Percentiles rank a stretch among this genome's conserved stretches.
Evolutionary conservation across 2,797 vertebrate genomes (phyloP).

Genomic region (Danio aesculapii): DNA sequence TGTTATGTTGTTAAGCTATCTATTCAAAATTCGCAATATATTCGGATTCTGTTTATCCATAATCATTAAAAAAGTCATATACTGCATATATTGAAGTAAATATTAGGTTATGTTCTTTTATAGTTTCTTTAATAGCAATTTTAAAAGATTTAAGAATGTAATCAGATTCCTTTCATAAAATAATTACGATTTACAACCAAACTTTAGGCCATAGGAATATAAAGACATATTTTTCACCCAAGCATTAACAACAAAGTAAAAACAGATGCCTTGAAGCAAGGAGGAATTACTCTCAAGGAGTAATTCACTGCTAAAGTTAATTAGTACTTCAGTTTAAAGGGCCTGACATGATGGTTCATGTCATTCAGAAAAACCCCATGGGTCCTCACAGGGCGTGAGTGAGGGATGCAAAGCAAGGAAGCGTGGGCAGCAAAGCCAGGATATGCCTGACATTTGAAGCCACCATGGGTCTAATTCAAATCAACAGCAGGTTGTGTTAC

Average conservation of each 20-base stretch:
- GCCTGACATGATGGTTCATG: slow-evolving; percentile 34
- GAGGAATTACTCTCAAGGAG: slow-evolving; percentile 33
- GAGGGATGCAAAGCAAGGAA: slow-evolving; percentile 13
- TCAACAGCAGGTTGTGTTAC: slow-evolving; percentile 36
- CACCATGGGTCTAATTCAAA: slow-evolving; percentile 22
- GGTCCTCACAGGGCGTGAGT: slow-evolving; percentile 20
- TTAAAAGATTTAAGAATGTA: not conserved
- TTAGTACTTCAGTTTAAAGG: slow-evolving; percentile 36
- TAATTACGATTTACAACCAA: not conserved
- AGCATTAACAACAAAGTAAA: slow-evolving; percentile 1
- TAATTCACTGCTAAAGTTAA: slow-evolving; percentile 30
- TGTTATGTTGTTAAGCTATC: too few species aligned
- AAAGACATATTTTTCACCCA: not conserved
- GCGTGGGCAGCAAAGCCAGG: slow-evolving; percentile 13
- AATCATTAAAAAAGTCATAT: too few species aligned
- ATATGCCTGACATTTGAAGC: slow-evolving; percentile 36
- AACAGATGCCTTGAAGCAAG: slow-evolving; percentile 35
- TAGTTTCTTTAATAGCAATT: not conserved
- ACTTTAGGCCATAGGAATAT: not conserved
- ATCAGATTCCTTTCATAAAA: not conserved
- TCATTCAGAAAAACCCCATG: slow-evolving; percentile 2
- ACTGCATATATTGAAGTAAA: too few species aligned
- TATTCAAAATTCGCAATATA: too few species aligned
- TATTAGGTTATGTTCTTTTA: not conserved
- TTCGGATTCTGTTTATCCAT: too few species aligned